Evolutionary conservation across 2,113 vertebrate genomes (phyloP).

Genomic region (Rhabdomys dilectus): DNA sequence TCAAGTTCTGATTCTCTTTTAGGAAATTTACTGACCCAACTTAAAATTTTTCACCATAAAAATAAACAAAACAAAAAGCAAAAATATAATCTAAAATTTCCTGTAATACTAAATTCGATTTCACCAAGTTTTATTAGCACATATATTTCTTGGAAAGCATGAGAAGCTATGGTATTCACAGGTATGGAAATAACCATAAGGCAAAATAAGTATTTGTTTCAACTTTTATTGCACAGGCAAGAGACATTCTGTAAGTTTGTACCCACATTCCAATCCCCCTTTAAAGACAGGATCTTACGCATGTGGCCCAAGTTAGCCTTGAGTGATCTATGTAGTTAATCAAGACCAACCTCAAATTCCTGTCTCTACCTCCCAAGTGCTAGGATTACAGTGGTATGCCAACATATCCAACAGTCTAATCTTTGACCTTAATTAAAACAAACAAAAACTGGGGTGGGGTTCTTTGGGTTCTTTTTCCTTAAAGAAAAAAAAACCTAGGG

Average conservation of each 20-base stretch:
- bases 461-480: not conserved
- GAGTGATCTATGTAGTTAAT: not conserved
- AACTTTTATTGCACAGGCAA: not conserved
- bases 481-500: not conserved
- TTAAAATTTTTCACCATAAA: slow-evolving; percentile 34
- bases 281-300: not conserved
- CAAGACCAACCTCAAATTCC: not conserved
- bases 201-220: slow-evolving; percentile 43
- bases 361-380: not conserved
- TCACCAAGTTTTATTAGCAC: slow-evolving; percentile 16
- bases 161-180: not conserved
- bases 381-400: not conserved
- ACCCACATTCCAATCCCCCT: not conserved
- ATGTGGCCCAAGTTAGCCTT: not conserved
- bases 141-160: not conserved
- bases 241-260: not conserved
- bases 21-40: slow-evolving; percentile 7
- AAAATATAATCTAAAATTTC: slow-evolving; percentile 19
- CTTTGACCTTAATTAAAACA: not conserved
- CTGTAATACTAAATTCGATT: slow-evolving; percentile 14
- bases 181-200: slow-evolving; percentile 48
- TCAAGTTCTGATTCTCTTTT: not conserved
- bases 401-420: not conserved
- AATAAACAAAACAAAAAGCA: not conserved
- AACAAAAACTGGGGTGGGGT: not conserved